Percentiles rank a stretch among this genome's conserved stretches.
Conservation (phyloP, 2,888 invertebrate species). For the Drosophila pegasa region DNA sequence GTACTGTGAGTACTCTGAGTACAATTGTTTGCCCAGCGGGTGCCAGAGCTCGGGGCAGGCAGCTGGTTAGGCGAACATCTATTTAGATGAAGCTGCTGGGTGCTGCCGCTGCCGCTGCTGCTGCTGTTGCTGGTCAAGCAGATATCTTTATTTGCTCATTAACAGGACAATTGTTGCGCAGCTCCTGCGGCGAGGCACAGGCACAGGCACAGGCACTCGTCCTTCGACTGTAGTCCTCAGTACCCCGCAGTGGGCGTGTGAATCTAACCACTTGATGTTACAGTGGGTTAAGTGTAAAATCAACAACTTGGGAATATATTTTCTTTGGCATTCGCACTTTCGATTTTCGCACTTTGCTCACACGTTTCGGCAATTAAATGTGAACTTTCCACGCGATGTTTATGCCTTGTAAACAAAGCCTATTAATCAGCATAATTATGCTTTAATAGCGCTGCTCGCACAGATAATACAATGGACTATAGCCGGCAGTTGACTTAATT, state of each 20-base stretch:
- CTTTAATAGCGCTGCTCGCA: conserved; percentile 35
- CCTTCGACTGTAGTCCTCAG: conserved; percentile 19
- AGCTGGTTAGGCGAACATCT: conserved; percentile 52
- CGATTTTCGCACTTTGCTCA: conserved; percentile 28
- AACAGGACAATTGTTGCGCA: conserved; percentile 71
- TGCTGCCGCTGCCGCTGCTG: conserved; percentile 40
- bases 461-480: conserved; percentile 5
- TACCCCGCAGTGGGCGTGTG: conserved; percentile 69
- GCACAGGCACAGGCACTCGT: conserved; percentile 38
- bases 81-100: conserved; percentile 50
- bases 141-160: conserved; percentile 82
- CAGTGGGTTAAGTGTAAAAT: conserved; percentile 15
- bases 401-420: conserved; percentile 42
- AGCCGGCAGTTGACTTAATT: conserved; percentile 30
- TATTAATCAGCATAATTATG: conserved; percentile 70
- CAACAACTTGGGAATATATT: neutral
- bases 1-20: neutral
- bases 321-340: neutral
- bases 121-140: conserved; percentile 43
- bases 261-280: conserved; percentile 48
- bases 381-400: conserved; percentile 55
- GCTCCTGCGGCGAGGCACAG: conserved; percentile 54
- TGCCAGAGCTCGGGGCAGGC: conserved; percentile 36
- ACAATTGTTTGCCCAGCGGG: conserved; percentile 55
- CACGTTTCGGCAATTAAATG: conserved; percentile 62